phyloP scores from a whole-genome alignment of 2,888 invertebrate species.

The Ectemnius continuus region DNA sequence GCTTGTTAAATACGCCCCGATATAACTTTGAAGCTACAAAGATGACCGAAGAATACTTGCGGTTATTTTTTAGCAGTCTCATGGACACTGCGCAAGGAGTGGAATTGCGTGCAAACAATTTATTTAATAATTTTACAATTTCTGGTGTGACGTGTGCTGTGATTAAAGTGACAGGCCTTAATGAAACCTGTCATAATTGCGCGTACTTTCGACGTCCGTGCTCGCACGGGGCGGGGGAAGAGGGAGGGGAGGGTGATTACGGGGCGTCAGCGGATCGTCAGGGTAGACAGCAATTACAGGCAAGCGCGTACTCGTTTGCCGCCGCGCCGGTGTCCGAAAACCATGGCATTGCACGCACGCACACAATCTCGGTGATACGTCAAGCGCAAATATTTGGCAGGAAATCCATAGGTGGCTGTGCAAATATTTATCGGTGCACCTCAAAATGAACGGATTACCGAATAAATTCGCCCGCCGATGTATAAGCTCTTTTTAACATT shows the following conservation, averaged over 20 bases:
- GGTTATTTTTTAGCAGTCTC: too few species aligned
- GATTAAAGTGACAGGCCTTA: background rate
- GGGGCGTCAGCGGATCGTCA: conserved; percentile 31
- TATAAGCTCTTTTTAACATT: conserved; percentile 49
- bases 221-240: too few species aligned
- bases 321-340: conserved; percentile 40
- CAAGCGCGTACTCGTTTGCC: conserved; percentile 12
- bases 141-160: too few species aligned
- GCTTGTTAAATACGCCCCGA: too few species aligned
- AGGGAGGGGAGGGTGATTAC: conserved; percentile 40
- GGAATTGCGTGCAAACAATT: too few species aligned
- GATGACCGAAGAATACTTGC: too few species aligned
- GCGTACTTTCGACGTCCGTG: background rate
- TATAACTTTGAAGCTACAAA: too few species aligned
- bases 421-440: conserved; percentile 55
- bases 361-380: conserved; percentile 37
- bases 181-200: conserved; percentile 1
- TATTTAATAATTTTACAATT: too few species aligned
- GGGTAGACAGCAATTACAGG: conserved; percentile 53
- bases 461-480: conserved; percentile 27
- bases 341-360: conserved; percentile 10
- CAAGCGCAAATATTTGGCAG: conserved; percentile 60
- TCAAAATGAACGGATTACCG: conserved; percentile 50
- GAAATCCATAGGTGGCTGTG: conserved; percentile 49
- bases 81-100: too few species aligned